Percentiles rank a stretch among this genome's conserved stretches.
Conservation (phyloP, 2,888 invertebrate genomes). For the Dryomyza anilis region DNA sequence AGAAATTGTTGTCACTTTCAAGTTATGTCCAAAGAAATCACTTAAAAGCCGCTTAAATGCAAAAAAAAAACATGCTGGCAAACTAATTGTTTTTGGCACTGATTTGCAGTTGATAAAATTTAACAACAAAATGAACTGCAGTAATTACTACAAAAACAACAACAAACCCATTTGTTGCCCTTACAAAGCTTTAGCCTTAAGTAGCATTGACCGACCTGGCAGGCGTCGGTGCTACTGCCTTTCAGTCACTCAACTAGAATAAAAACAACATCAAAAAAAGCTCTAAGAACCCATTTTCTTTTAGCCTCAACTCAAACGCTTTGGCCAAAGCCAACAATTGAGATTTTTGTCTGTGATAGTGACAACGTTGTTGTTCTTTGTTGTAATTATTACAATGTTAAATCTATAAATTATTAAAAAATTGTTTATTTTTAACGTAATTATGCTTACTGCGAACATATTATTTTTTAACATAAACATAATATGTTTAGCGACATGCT, state of each 20-base stretch:
- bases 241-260: not conserved
- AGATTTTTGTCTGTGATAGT: conserved; percentile 16
- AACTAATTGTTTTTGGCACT: conserved; percentile 9
- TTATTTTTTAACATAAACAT: no score
- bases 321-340: conserved; percentile 12
- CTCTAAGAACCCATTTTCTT: no score
- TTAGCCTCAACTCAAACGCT: no score
- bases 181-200: conserved; percentile 2
- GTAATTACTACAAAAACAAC: not conserved
- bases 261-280: conserved; percentile 4
- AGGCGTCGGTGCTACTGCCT: no score
- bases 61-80: not conserved
- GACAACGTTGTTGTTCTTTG: conserved; percentile 12
- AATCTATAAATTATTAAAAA: no score
- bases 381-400: conserved; percentile 2
- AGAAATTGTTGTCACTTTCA: no score
- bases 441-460: no score
- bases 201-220: conserved; percentile 7
- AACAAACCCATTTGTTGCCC: not conserved
- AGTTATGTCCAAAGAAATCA: conserved; percentile 5
- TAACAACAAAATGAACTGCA: not conserved
- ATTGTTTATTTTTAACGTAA: no score
- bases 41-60: not conserved
- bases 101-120: not conserved
- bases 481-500: no score